A percentile compares a stretch with the other conserved stretches of the same genome.
Conservation (phyloP, 1,140 invertebrate species). For the Penaeus japonicus region DNA sequence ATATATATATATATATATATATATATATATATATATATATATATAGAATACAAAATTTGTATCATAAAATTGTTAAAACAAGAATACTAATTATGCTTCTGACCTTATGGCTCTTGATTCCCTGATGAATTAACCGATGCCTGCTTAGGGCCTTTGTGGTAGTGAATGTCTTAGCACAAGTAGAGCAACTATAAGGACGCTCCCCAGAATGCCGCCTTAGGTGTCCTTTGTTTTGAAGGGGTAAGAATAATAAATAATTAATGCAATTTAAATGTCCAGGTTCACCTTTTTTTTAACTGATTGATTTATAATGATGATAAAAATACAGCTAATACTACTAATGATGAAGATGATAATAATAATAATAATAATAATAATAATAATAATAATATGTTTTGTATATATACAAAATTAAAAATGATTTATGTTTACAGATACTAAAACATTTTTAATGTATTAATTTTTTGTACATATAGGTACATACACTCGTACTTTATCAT, state of each 20-base stretch:
- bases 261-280: neutral
- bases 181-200: conserved; percentile 25
- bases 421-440: too few relatives aligned
- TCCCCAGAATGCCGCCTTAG: conserved; percentile 48
- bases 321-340: too few relatives aligned
- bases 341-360: too few relatives aligned
- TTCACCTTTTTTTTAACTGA: neutral
- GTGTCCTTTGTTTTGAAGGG: neutral
- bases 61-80: neutral
- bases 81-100: neutral
- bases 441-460: too few relatives aligned
- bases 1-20: too few relatives aligned
- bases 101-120: conserved; percentile 32
- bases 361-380: too few relatives aligned
- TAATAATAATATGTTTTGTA: too few relatives aligned
- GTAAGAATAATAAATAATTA: neutral
- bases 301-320: neutral
- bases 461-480: too few relatives aligned
- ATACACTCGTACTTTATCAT: too few relatives aligned
- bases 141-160: conserved; percentile 52
- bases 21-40: neutral
- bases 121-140: conserved; percentile 60
- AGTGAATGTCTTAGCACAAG: conserved; percentile 47
- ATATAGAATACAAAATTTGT: neutral
- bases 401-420: too few relatives aligned